phyloP scores from a whole-genome alignment of 92 coral and sea anemone genomes.

The Blastomussa wellsi region DNA sequence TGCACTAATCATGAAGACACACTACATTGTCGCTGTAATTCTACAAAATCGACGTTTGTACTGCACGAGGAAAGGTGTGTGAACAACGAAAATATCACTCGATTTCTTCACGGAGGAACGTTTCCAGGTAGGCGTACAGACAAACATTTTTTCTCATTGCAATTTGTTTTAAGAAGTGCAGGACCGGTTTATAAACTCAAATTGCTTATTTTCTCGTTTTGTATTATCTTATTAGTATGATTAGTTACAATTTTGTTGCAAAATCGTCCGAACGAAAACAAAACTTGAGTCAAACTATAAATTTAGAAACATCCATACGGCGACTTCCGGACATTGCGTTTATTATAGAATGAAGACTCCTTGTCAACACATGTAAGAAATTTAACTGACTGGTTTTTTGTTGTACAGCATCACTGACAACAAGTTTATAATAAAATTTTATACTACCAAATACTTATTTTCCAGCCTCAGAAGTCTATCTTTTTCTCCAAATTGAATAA shows the following conservation, averaged over 20 bases:
- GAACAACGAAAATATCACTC: neutral
- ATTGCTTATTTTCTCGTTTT: neutral
- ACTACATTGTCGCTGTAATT: conserved; percentile 31
- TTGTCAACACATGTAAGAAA: too few relatives aligned
- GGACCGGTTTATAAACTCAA: neutral
- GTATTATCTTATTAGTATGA: neutral
- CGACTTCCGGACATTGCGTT: conserved; percentile 10
- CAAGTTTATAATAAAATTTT: neutral
- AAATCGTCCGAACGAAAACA: neutral
- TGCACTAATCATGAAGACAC: neutral
- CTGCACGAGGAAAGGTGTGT: conserved; percentile 27
- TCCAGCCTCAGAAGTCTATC: neutral
- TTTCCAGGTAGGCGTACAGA: conserved; percentile 11
- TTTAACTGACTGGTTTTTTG: neutral
- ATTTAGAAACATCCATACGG: neutral
- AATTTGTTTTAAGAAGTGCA: neutral
- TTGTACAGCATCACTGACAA: neutral
- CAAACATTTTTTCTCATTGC: neutral
- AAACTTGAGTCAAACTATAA: neutral
- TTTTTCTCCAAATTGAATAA: neutral
- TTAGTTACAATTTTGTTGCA: neutral
- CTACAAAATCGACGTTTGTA: conserved; percentile 29
- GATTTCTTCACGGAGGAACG: neutral
- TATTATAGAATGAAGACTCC: too few relatives aligned
- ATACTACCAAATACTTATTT: neutral